phyloP scores from a whole-genome alignment of 2,113 vertebrate species.

The Hydrochoerus hydrochaeris region DNA sequence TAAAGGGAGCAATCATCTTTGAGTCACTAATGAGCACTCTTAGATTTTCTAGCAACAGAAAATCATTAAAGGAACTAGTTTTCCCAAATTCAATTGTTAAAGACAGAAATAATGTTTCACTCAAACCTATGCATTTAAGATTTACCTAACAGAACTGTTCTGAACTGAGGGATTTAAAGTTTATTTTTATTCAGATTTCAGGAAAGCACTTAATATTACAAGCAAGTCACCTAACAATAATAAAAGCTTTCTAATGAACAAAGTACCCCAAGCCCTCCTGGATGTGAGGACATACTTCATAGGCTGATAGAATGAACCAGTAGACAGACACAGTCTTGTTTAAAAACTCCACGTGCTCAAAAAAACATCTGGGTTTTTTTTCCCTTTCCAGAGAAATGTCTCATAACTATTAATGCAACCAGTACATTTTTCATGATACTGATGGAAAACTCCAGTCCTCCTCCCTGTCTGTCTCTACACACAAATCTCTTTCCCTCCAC shows the following conservation, averaged over 20 bases:
- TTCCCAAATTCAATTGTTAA: slow-evolving; percentile 65
- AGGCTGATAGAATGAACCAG: not conserved
- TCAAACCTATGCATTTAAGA: slow-evolving; percentile 43
- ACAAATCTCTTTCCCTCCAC: not conserved
- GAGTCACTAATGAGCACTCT: slow-evolving; percentile 75
- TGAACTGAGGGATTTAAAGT: slow-evolving; percentile 49
- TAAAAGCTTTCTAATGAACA: slow-evolving; percentile 24
- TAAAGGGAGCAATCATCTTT: slow-evolving; percentile 64
- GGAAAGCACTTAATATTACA: not conserved
- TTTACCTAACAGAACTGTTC: slow-evolving; percentile 39
- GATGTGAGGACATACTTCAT: not conserved
- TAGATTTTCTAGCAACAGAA: slow-evolving; percentile 60
- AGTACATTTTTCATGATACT: not conserved
- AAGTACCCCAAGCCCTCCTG: not conserved
- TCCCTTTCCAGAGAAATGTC: not conserved
- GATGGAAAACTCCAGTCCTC: not conserved
- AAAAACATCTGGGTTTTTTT: not conserved
- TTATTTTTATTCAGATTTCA: slow-evolving; percentile 51
- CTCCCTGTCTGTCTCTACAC: not conserved
- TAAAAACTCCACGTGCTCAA: not conserved
- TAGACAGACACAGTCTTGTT: not conserved
- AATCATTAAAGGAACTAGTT: slow-evolving; percentile 62
- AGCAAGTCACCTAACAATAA: slow-evolving; percentile 17
- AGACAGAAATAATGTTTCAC: slow-evolving; percentile 43
- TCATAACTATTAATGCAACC: not conserved